Evolutionary conservation across 2,888 invertebrate genomes (phyloP).

Genomic region (Dione juno): DNA sequence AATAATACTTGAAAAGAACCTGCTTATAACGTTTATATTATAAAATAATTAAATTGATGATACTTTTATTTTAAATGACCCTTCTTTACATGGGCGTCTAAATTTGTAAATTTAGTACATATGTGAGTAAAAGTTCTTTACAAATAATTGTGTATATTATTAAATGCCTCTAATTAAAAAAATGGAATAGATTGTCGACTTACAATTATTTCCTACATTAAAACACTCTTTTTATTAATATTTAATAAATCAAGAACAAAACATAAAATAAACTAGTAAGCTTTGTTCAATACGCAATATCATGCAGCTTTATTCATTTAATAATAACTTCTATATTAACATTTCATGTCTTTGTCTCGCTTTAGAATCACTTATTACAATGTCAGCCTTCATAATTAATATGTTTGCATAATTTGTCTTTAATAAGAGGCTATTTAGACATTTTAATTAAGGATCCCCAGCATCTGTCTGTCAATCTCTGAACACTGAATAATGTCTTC

Average conservation of each 20-base stretch:
- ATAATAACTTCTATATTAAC: slow-evolving; percentile 25
- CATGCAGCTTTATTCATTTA: not conserved
- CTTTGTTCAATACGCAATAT: not conserved
- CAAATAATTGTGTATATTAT: too few species aligned
- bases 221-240: not conserved
- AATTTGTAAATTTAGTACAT: too few species aligned
- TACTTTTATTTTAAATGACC: too few species aligned
- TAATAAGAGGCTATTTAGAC: slow-evolving; percentile 50
- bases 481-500: slow-evolving; percentile 60
- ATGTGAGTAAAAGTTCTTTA: too few species aligned
- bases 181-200: too few species aligned
- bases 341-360: slow-evolving; percentile 28
- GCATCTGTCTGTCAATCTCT: slow-evolving; percentile 60
- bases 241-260: not conserved
- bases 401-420: slow-evolving; percentile 44
- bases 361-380: slow-evolving; percentile 28
- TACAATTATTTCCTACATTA: not conserved
- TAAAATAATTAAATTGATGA: too few species aligned
- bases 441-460: slow-evolving; percentile 62
- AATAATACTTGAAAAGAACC: too few species aligned
- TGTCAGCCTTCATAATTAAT: slow-evolving; percentile 42
- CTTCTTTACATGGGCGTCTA: too few species aligned
- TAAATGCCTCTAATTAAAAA: too few species aligned
- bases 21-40: too few species aligned
- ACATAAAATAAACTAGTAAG: not conserved